These are phyloP conservation scores for Neoaliturus tenellus DNA, from an alignment of 2,888 invertebrate genomes.

Conservation along the genomic window DNA sequence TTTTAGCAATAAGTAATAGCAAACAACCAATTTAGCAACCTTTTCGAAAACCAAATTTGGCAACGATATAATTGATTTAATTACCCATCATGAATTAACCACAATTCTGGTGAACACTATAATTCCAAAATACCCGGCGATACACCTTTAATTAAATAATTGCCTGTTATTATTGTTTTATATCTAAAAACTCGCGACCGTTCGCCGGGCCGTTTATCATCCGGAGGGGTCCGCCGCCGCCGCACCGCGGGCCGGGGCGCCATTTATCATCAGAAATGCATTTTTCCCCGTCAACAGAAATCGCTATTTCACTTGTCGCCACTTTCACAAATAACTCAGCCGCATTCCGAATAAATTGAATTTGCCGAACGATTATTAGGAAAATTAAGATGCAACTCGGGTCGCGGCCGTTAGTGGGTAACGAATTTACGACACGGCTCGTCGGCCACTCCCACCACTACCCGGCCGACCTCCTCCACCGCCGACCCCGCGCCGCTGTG, in stretches of 20 bases:
- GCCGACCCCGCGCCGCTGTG: neutral
- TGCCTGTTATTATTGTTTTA: neutral
- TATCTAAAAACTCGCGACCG: neutral
- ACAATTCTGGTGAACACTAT: neutral
- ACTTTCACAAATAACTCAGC: conserved; percentile 49
- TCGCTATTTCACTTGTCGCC: conserved; percentile 46
- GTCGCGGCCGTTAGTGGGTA: neutral
- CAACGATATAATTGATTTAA: neutral
- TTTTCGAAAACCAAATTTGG: neutral
- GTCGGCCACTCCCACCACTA: too few species aligned
- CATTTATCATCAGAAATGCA: conserved; percentile 10
- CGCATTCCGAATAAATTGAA: conserved; percentile 44
- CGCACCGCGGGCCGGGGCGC: neutral
- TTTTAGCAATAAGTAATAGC: too few species aligned
- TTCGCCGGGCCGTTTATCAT: neutral
- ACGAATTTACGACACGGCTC: neutral
- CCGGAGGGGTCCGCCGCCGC: neutral
- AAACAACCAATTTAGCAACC: neutral
- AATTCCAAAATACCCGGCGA: neutral
- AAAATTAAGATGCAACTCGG: conserved; percentile 46
- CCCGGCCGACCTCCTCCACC: neutral
- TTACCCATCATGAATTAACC: neutral
- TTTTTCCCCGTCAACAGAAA: conserved; percentile 29
- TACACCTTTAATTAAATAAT: conserved; percentile 9
- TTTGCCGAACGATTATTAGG: conserved; percentile 41